These are phyloP conservation scores for Caranx melampygus DNA, from an alignment of 2,113 vertebrate genomes.

Conservation along the genomic window DNA sequence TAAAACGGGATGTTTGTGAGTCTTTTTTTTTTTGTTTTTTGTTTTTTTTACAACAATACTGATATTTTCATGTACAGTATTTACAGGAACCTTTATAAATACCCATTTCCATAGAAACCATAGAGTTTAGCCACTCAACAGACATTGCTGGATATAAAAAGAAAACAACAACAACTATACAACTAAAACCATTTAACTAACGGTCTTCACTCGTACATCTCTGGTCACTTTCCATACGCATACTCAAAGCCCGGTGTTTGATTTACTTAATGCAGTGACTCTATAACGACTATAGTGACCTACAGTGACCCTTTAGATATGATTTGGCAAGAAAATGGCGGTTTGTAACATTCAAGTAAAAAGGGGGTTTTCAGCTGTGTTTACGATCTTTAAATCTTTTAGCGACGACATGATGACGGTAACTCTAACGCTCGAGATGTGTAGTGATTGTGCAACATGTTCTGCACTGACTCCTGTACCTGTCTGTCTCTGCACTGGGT, in stretches of 20 bases:
- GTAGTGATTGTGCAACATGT: neutral
- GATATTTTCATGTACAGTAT: constrained; percentile 86
- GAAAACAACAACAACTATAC: constrained; percentile 52
- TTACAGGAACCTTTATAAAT: constrained; percentile 85
- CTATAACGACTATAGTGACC: too few relatives aligned
- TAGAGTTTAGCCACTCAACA: constrained; percentile 77
- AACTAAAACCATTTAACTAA: constrained; percentile 63
- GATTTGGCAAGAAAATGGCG: constrained; percentile 49
- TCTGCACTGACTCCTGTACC: neutral
- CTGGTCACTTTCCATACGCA: constrained; percentile 19
- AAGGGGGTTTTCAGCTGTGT: constrained; percentile 12
- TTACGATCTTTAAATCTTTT: neutral
- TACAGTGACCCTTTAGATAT: too few relatives aligned
- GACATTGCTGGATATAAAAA: constrained; percentile 64
- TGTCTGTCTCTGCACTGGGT: neutral
- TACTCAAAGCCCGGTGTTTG: neutral
- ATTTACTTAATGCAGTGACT: neutral
- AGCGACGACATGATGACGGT: too few relatives aligned
- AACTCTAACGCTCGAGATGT: neutral
- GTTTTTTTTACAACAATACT: constrained; percentile 81
- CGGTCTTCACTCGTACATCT: constrained; percentile 9
- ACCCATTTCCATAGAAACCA: constrained; percentile 73
- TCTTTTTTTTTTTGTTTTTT: constrained; percentile 69
- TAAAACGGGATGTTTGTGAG: constrained; percentile 61
- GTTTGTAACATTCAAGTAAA: constrained; percentile 44